phyloP scores from a whole-genome alignment of 2,113 vertebrate species.

The Podocnemis expansa region DNA sequence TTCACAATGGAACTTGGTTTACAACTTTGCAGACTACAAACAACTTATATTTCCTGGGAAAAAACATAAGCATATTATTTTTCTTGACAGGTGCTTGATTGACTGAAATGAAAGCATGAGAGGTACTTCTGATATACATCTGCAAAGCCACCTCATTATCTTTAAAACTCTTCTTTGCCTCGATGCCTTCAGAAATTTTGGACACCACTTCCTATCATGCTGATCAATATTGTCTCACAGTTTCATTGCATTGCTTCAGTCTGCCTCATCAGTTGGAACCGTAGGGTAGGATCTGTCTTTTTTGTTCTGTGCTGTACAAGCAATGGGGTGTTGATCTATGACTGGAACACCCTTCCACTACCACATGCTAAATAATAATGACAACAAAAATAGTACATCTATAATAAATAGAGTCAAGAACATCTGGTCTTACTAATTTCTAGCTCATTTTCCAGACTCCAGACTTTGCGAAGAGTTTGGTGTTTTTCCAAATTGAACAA shows the following conservation, averaged over 20 bases:
- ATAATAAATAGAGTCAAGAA: background rate
- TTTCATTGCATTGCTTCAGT: background rate
- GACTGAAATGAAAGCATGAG: background rate
- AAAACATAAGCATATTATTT: background rate
- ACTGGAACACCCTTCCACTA: background rate
- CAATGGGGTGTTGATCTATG: background rate
- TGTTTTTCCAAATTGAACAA: background rate
- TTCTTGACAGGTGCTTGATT: background rate
- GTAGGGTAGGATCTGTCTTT: background rate
- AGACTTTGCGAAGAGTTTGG: background rate
- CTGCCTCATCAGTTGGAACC: background rate
- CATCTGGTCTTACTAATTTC: background rate
- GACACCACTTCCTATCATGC: background rate
- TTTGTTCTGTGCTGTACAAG: background rate
- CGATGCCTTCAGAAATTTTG: background rate
- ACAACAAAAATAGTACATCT: background rate
- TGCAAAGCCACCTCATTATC: constrained; percentile 16
- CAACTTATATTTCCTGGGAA: background rate
- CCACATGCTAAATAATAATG: background rate
- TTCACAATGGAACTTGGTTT: constrained; percentile 17
- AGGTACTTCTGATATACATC: background rate
- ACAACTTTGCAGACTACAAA: background rate
- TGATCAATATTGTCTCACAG: background rate
- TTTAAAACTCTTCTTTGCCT: background rate
- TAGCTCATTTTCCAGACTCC: background rate